Base-by-base conservation (phyloP, 2,888 invertebrate genomes). In the Apamea monoglypha region DNA sequence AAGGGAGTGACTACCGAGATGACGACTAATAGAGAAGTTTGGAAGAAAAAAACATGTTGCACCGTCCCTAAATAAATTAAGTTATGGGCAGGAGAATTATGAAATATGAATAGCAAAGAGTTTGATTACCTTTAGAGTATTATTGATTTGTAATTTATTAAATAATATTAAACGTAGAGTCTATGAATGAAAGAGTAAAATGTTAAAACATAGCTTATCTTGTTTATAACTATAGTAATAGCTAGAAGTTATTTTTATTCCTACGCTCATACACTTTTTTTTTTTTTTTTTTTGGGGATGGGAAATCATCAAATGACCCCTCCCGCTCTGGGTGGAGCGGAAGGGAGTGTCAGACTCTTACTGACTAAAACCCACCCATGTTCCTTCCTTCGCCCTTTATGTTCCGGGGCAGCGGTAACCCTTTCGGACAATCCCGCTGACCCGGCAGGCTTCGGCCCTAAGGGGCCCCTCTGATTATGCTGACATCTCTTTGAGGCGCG, bases 171-270 rank as follows among this genome's bases (percentile, higher is more conserved):
- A 63, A 74, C 44, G 36, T 71, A 40, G 10, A 61, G 3, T 40
- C 7, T 12, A 66, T 76, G 25, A 44, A 32, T 40, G 7, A 25
- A 64, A 14, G 18, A 66, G 25, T 66, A 10, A 76, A 25, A n/a
- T 59, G 25, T 66, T n/a, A 32, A 36, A 74, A 53, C 14, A 56
- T 7, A 47, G n/a, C n/a, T 50, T 81, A 67, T 81, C 40, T 67
- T 67, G 21, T 81, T 74, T 59, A 74, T 32, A 29, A n/a, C 36
- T 18, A 70, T 14, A 50, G 29, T 81, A 47, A 80, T 64, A 81
- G n/a, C 29, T 67, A 1, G 6, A 61, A 50, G 50, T 67, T 73
- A 61, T 81, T 81, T 71, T 72, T 72, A 59, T 53, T 56, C 16
- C 25, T 53, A 67, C 59, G 44, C n/a, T 50, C 7, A 3, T 47